A percentile compares a stretch with the other conserved stretches of the same genome.
phyloP scores from a whole-genome alignment of 2,888 invertebrate genomes.

The Yponomeuta cagnagella region DNA sequence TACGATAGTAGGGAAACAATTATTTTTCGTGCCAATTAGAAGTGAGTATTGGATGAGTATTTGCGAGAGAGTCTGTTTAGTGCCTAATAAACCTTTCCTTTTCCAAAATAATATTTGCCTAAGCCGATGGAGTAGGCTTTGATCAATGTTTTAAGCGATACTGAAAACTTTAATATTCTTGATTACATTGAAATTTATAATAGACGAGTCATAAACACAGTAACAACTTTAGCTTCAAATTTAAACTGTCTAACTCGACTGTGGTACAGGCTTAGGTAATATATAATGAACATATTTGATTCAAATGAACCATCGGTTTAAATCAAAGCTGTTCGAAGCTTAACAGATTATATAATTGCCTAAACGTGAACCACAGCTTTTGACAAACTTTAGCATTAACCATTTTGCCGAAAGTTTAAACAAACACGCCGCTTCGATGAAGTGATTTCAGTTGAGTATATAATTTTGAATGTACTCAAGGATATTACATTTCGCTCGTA shows the following conservation, averaged over 20 bases:
- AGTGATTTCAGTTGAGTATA: background rate
- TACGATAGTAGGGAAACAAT: background rate
- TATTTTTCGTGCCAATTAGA: conserved; percentile 6
- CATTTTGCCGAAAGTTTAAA: background rate
- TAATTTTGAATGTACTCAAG: conserved; percentile 5
- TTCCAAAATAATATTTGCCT: no score
- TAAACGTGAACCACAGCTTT: background rate
- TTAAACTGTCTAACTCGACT: no score
- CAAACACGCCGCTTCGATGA: background rate
- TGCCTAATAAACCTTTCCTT: background rate
- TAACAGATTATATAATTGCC: background rate
- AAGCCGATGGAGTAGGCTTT: background rate
- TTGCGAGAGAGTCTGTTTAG: background rate
- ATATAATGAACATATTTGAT: background rate
- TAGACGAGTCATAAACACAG: background rate
- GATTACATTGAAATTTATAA: background rate
- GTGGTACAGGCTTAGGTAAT: no score
- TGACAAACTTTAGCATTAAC: background rate
- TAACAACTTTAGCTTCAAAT: background rate
- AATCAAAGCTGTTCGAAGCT: background rate
- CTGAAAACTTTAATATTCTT: background rate
- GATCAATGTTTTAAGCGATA: background rate
- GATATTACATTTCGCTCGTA: background rate
- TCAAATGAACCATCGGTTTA: background rate
- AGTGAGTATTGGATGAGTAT: background rate